Base-by-base conservation (phyloP, 2,888 invertebrate genomes). In the Diarsia mendica region DNA sequence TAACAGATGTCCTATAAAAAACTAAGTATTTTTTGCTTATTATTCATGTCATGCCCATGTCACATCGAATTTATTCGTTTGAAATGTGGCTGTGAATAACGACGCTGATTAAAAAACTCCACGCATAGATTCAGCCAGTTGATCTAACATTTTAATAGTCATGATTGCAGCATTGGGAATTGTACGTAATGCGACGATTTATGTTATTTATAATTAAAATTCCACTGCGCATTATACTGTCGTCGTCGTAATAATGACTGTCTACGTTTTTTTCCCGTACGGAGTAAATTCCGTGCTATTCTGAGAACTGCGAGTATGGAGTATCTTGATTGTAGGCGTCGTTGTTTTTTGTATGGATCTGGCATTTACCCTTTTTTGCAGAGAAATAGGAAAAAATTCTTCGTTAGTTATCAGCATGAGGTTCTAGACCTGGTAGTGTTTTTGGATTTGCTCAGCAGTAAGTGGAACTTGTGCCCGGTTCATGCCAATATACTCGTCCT, bases 201-300 rank as follows among this genome's bases (percentile, higher is more conserved):
- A 58, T 75, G 53, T 72, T 66, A 64, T 72, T 80, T 86, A 67
- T 68, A 23, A 80, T 86, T 77, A 67, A 84, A 72, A 51, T 86
- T 73, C 81, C 63, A 64, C 10, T 65, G 66, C 23, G 44, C 44
- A 64, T 79, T 67, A 60, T 33, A 68, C n/a, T 13, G 60, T 46
- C 60, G 20, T 48, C 67, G 18, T 68, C 33, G 55, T 70, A 61
- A 67, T 85, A 68, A 72, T 64, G 46, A 33, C 13, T 61, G 65
- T 28, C n/a, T 70, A 53, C 28, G 20, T 3, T 67, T 84, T 84
- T 75, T 79, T 73, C 58, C 77, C 63, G 77, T 75, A 64, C 70
- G n/a, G 55, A 53, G 77, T 86, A 80, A 85, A 77, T 84, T 67
- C 75, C 73, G 20, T 53, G 67, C 23, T 71, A 66, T 86, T 84